phyloP scores from a whole-genome alignment of 2,113 vertebrate genomes.

The Kryptolebias marmoratus region DNA sequence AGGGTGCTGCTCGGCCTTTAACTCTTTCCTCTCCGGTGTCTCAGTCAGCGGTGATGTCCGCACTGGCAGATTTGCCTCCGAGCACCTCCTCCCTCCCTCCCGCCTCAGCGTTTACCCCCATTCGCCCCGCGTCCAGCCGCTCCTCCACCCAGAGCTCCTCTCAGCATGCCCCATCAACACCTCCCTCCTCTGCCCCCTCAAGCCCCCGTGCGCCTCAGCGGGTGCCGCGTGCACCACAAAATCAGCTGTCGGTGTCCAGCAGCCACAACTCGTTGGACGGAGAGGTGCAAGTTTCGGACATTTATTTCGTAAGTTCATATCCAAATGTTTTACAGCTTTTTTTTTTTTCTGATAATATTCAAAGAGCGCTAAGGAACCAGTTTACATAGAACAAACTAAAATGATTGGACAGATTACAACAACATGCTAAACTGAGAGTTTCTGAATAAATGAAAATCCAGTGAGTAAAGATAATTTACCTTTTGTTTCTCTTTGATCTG shows the following conservation, averaged over 20 bases:
- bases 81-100: constrained; percentile 39
- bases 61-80: neutral
- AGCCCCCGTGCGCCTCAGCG: constrained; percentile 61
- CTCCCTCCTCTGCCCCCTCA: constrained; percentile 72
- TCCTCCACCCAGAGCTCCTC: constrained; percentile 41
- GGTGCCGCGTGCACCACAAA: constrained; percentile 67
- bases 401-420: neutral
- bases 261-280: constrained; percentile 92
- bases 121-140: constrained; percentile 44
- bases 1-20: constrained; percentile 20
- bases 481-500: constrained; percentile 36
- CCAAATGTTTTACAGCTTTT: neutral
- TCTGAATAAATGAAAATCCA: neutral
- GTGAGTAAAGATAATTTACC: constrained; percentile 25
- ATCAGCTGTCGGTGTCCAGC: constrained; percentile 88
- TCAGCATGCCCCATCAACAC: constrained; percentile 47
- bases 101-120: constrained; percentile 65
- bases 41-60: neutral
- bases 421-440: neutral
- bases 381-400: neutral
- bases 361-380: neutral
- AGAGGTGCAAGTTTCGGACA: constrained; percentile 88
- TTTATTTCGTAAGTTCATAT: constrained; percentile 95
- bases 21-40: constrained; percentile 18
- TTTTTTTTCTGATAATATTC: neutral